A percentile compares a stretch with the other conserved stretches of the same genome.
Conservation (phyloP, 2,888 invertebrate species). For the Germaria angustata region DNA sequence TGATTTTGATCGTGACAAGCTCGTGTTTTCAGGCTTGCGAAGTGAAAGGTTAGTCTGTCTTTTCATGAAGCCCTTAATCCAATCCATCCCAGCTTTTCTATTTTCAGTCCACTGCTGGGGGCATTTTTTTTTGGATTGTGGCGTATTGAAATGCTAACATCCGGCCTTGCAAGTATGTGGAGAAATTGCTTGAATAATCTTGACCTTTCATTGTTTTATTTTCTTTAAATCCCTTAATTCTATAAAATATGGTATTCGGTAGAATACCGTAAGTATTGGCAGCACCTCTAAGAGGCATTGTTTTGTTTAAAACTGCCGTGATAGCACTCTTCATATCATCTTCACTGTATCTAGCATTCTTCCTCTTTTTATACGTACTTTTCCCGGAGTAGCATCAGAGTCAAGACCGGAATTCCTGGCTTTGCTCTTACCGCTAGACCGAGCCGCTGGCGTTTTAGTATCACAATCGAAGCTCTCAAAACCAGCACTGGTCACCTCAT, state of each 20-base stretch:
- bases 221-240: conserved; percentile 61
- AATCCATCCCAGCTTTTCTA: conserved; percentile 57
- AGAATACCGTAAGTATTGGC: conserved; percentile 11
- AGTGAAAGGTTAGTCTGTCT: conserved; percentile 63
- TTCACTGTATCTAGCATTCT: conserved; percentile 17
- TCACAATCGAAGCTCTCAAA: no score
- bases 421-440: no score
- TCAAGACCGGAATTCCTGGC: no score
- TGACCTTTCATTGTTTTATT: conserved; percentile 52
- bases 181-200: conserved; percentile 59
- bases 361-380: conserved; percentile 15
- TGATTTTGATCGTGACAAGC: conserved; percentile 58
- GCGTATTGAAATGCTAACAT: conserved; percentile 61
- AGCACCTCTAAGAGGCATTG: conserved; percentile 18
- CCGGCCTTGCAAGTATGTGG: conserved; percentile 53
- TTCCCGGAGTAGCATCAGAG: no score
- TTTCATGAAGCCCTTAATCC: conserved; percentile 67
- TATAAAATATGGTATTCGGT: conserved; percentile 44
- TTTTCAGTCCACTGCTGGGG: conserved; percentile 51
- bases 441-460: no score
- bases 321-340: conserved; percentile 29
- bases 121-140: conserved; percentile 54
- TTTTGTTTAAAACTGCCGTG: conserved; percentile 30
- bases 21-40: conserved; percentile 65
- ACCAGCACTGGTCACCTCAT: no score